Evolutionary conservation across 1,140 invertebrate species (phyloP), one percentile per base, ranked within the genome.

Genomic region (Pogonomyrmex barbatus): DNA sequence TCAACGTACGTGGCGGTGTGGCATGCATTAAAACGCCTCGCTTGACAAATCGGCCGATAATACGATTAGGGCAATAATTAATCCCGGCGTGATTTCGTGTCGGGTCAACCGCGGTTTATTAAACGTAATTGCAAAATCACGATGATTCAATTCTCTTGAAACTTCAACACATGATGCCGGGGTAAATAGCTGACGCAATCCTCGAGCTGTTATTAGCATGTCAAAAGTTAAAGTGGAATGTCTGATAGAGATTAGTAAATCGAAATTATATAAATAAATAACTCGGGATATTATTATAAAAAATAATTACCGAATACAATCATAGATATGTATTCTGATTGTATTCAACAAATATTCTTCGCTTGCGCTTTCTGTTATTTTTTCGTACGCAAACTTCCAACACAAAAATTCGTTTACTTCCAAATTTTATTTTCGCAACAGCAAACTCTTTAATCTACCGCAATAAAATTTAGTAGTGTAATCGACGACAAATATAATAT

Each of bases 41-140:
- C 79, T 85, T 91, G 91, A 93, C 93, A 93, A 93, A 93, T 93
- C 91, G 90, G 83, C 86, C 92, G 92, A 93, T 94, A 93, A 94
- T 94, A 90, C 91, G 93, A 93, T 93, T 93, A 93, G 90, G 91
- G 86, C 91, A 91, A 93, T 94, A 93, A 93, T 94, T 93, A 91
- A 92, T 92, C 86, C 85, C 50, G 83, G 39, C 56, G 50, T 2
- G 87, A 81, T 90, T 89, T 87, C 87, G 62, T 89, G 86, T 77
- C 85, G 33, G 71, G 63, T 88, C 87, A 62, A 70, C 63, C 76
- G 67, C 68, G 65, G 47, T 77, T 68, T 52, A 71, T 76, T 60
- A 3, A 76, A 39, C 73, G 54, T 52, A 52, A 62, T 68, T 63
- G 65, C 78, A 84, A 88, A 89, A 89, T 79, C 9, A 36, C 87